Conservation (phyloP, 2,113 vertebrate species). For the Thinocorus orbignyianus region DNA sequence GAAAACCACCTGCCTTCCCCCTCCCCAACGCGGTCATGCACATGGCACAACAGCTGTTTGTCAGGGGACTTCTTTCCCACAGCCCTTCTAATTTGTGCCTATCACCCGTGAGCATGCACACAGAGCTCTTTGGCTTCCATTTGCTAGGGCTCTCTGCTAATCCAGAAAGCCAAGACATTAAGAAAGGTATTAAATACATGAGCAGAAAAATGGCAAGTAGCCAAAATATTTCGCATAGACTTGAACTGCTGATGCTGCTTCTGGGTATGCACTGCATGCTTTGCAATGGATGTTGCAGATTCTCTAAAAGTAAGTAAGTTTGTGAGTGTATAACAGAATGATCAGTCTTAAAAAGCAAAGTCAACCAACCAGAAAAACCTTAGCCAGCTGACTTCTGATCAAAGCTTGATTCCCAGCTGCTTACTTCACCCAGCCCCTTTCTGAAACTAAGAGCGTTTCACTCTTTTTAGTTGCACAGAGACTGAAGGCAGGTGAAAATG, state of each 20-base stretch:
- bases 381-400: not conserved
- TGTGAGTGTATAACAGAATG: not conserved
- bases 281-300: not conserved
- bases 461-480: not conserved
- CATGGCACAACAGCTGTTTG: slow-evolving; percentile 45
- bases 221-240: not conserved
- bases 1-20: slow-evolving; percentile 47
- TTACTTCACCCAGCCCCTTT: not conserved
- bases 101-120: slow-evolving; percentile 46
- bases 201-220: not conserved
- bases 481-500: not conserved
- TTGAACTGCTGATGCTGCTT: not conserved
- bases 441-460: not conserved
- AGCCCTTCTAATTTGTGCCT: slow-evolving; percentile 47
- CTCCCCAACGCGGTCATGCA: not conserved
- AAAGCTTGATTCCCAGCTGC: not conserved
- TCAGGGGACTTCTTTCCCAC: slow-evolving; percentile 45
- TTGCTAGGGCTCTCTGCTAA: not conserved
- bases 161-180: not conserved
- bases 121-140: not conserved
- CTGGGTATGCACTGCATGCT: not conserved
- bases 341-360: not conserved
- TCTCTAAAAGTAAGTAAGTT: not conserved
- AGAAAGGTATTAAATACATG: not conserved
- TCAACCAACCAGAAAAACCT: not conserved